Percentiles rank a stretch among this genome's conserved stretches.
Evolutionary conservation across 2,888 invertebrate species (phyloP).

Genomic region (Peribatodes rhomboidaria): DNA sequence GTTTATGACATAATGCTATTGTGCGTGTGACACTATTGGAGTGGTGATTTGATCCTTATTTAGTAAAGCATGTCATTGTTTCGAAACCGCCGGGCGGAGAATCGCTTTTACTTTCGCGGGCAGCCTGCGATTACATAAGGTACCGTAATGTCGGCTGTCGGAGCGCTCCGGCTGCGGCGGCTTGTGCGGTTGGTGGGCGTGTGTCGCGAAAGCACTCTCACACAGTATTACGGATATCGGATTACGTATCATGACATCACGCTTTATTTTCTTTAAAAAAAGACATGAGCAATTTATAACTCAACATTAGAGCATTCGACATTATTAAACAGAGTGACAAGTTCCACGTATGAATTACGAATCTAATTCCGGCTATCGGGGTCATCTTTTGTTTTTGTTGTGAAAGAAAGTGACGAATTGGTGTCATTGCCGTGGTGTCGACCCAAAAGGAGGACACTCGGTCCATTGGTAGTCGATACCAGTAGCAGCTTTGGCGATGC

Average conservation of each 20-base stretch:
- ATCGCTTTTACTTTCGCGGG: constrained; percentile 85
- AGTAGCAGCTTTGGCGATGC: constrained; percentile 68
- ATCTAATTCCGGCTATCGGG: constrained; percentile 47
- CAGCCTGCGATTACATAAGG: constrained; percentile 76
- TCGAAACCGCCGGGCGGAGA: constrained; percentile 78
- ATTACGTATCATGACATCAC: constrained; percentile 49
- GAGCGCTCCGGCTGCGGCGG: constrained; percentile 62
- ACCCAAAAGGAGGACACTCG: constrained; percentile 68
- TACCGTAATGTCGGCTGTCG: constrained; percentile 74
- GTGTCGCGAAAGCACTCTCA: constrained; percentile 77
- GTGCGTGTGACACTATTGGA: constrained; percentile 35
- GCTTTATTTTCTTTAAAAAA: constrained; percentile 31
- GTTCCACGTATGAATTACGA: constrained; percentile 4
- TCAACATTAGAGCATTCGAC: background rate
- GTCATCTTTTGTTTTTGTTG: constrained; percentile 74
- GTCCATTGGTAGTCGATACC: constrained; percentile 68
- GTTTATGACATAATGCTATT: constrained; percentile 14
- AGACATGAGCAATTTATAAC: background rate
- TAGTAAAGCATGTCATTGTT: constrained; percentile 71
- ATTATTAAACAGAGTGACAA: background rate
- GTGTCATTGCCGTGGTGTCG: constrained; percentile 75
- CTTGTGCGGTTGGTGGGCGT: constrained; percentile 62
- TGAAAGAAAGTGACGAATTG: constrained; percentile 74
- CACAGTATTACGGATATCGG: constrained; percentile 54
- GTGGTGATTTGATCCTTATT: constrained; percentile 69